Evolutionary conservation across 2,888 invertebrate genomes (phyloP), one percentile per base, ranked within the genome.

Genomic region (Amphipoea oculea): DNA sequence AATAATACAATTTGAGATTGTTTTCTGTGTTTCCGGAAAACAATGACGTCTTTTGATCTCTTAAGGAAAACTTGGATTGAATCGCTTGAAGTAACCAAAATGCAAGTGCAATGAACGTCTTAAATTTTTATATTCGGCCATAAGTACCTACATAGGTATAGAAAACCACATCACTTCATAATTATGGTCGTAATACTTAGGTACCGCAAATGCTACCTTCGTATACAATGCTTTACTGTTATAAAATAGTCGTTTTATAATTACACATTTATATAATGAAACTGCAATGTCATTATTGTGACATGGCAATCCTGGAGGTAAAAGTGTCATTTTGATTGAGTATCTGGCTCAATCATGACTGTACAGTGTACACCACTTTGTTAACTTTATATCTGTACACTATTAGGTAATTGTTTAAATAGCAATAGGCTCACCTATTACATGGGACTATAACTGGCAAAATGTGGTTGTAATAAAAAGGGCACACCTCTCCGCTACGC

Each of bases 201-300:
- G 29, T 29, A 72, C 57, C 57, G 40, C 81, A 73, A 73, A 73
- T 54, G 66, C 73, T 67, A 23, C 65, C 84, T 65, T 74, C 67
- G 17, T 51, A 23, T 51, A 29, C 23, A 67, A 73, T 69, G 9
- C 54, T 79, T 80, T 54, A 57, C 63, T 74, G 29, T 66, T 78
- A 78, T 78, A 83, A 66, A 75, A 72, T 57, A 45, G 60, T 63
- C 2, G 29, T 86, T 82, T 72, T 77, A 51, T 78, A 76, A 57
- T 73, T 60, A 54, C 20, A 54, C 40, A 67, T 57, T 66, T 36
- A 57, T n/a, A 57, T 72, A 62, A 74, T 54, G 40, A n/a, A 81
- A 65, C 42, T 36, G 67, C 62, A 62, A 70, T 63, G 66, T 23
- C 57, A 63, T 68, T 73, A 73, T 29, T 66, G 0, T 51, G 36